Base-by-base conservation (phyloP, 2,888 invertebrate genomes). In the Brachyopa scutellaris region DNA sequence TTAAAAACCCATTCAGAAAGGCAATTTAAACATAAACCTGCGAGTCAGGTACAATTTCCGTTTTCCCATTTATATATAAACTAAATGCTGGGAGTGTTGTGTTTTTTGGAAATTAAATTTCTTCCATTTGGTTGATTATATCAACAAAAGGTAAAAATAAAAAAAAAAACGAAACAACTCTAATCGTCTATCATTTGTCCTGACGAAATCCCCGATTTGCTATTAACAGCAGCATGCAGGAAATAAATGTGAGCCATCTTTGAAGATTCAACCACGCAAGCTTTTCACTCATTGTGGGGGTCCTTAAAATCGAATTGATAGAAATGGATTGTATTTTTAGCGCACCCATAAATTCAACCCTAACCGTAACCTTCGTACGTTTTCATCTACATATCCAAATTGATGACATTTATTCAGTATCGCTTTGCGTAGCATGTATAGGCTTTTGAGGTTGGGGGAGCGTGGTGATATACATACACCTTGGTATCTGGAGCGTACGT, bases 321-420 rank as follows among this genome's bases (percentile, higher is more conserved):
- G 62, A 74, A 80, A 80, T 80, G 79, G 74, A 74, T 80, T 80
- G 79, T 74, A 74, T 74, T 80, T 74, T 80, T 74, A 80, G 67
- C 36, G 62, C 74, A 49, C 53, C 67, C 62, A 80, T 80, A 80
- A 80, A 80, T 80, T 74, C 74, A 62, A 62, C 62, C 79, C 74
- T 57, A 80, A 62, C 47, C 61, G 33, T 72, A 19, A 69, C 61
- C 61, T 69, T 67, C 33, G 21, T 55, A 42, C 19, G 47, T 62
- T 59, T 55, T 61, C 73, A 66, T 61, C 61, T 62, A 40, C 66
- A 64, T 42, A 79, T 67, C 26, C 67, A 69, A 74, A 79, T 79
- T 74, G 79, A 62, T 74, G 74, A 53, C 53, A 72, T 67, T 67
- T 66, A 61, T 66, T 47, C 53, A 8, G 51, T 55, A 45, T 73